These are phyloP conservation scores for Cheilosia variabilis DNA, from an alignment of 2,888 invertebrate genomes.

Conservation along the genomic window DNA sequence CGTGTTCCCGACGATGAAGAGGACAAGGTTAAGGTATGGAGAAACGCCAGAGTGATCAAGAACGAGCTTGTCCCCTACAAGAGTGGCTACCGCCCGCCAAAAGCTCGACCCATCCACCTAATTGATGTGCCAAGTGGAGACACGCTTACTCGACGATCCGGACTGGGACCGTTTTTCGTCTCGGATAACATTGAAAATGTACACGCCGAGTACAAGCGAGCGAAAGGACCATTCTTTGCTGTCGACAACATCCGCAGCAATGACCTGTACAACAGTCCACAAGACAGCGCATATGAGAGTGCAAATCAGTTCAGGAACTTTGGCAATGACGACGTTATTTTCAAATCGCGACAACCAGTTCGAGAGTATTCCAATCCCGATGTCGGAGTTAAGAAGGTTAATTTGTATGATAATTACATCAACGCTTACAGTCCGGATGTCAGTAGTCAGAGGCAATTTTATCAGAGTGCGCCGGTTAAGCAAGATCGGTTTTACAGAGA, in stretches of 20 bases:
- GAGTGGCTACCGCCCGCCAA: constrained; percentile 87
- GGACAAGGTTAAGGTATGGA: constrained; percentile 91
- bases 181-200: constrained; percentile 71
- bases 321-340: constrained; percentile 53
- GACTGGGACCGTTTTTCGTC: constrained; percentile 64
- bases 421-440: constrained; percentile 46
- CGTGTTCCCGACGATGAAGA: constrained; percentile 93
- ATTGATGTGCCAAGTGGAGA: constrained; percentile 40
- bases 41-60: constrained; percentile 94
- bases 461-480: constrained; percentile 30
- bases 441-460: constrained; percentile 44
- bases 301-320: constrained; percentile 63
- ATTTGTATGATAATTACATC: constrained; percentile 57
- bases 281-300: constrained; percentile 27
- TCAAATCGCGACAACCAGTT: constrained; percentile 62
- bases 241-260: constrained; percentile 67
- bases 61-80: constrained; percentile 91
- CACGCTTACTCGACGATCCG: constrained; percentile 36
- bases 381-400: constrained; percentile 64
- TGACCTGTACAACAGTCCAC: constrained; percentile 35
- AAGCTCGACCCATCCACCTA: constrained; percentile 79
- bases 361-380: constrained; percentile 69
- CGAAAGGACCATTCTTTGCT: constrained; percentile 66
- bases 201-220: constrained; percentile 58
- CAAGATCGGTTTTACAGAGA: constrained; percentile 48